Base-by-base conservation (phyloP, 1,140 invertebrate species). In the Octopus sinensis region DNA sequence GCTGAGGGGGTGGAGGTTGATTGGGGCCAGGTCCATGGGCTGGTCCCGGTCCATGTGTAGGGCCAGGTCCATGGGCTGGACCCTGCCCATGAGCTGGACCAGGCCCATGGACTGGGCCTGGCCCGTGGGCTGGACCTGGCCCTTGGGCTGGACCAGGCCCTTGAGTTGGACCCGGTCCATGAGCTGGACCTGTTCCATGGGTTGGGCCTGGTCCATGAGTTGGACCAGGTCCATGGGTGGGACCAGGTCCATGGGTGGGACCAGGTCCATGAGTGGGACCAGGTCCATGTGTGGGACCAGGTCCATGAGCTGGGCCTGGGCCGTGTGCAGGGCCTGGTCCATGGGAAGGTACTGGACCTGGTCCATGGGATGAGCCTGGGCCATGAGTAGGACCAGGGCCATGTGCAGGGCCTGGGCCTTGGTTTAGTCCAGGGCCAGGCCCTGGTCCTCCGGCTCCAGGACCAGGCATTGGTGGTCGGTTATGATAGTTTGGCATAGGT, bases 1-100 rank as follows among this genome's bases (percentile, higher is more conserved):
- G 87, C 80, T 87, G 86, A 54, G 86, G 87, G 51, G 82, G 81
- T 17, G 53, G 54, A 73, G 68, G 68, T 6, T 13, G 68, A 73
- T 73, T 43, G 30, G 30, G 68, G 30, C 68, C 68, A 12, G 68
- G 68, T n/a, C 68, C 68, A n/a, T 73, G 68, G 68, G 6, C 5
- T n/a, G 7, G 68, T 12, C 68, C 68, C 17, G 68, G 68, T 73
- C 68, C 68, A n/a, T 7, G 68, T 6, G 7, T 6, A 0, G 7
- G 68, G 13, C 68, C 68, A 9, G 9, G 56, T 9, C 9, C 9
- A 62, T 62, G 56, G 30, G 30, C 30, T 43, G 30, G 30, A 43
- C 30, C 30, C 30, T 43, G 30, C 30, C 30, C 30, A 43, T 43
- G 30, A 3, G 3, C 30, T 43, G 30, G 30, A 3, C 30, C 30